Percentiles rank a stretch among this genome's conserved stretches.
Evolutionary conservation across 2,888 invertebrate species (phyloP).

Genomic region (Anoplius nigerrimus): DNA sequence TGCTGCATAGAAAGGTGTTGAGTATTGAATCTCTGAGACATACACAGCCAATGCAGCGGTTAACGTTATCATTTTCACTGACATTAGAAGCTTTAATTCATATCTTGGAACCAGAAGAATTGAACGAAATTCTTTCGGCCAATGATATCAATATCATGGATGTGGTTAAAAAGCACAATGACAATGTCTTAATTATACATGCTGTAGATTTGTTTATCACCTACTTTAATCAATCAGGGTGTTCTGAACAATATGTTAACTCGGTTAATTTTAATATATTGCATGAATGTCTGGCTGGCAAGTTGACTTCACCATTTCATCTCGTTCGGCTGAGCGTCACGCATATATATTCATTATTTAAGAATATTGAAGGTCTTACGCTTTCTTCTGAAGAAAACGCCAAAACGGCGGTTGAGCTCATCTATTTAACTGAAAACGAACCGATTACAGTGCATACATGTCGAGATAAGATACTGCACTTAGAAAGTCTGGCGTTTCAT

Average conservation of each 20-base stretch:
- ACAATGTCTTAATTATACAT: slow-evolving; percentile 59
- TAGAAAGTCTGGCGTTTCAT: slow-evolving; percentile 83
- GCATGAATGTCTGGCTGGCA: slow-evolving; percentile 43
- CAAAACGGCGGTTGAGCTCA: slow-evolving; percentile 57
- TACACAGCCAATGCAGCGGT: slow-evolving; percentile 36
- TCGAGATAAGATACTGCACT: slow-evolving; percentile 83
- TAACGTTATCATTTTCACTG: slow-evolving; percentile 76
- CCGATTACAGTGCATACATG: slow-evolving; percentile 86
- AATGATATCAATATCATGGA: slow-evolving; percentile 51
- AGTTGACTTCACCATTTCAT: slow-evolving; percentile 64
- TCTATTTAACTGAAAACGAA: slow-evolving; percentile 82
- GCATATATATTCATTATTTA: slow-evolving; percentile 86
- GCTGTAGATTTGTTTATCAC: slow-evolving; percentile 62
- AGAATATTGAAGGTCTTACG: slow-evolving; percentile 77
- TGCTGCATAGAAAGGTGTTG: slow-evolving; percentile 51
- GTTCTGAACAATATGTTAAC: slow-evolving; percentile 55
- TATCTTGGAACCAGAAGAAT: slow-evolving; percentile 76
- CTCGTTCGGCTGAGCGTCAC: slow-evolving; percentile 82
- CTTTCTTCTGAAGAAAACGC: slow-evolving; percentile 67
- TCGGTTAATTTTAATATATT: slow-evolving; percentile 52
- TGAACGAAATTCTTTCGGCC: slow-evolving; percentile 73
- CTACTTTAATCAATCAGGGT: slow-evolving; percentile 51
- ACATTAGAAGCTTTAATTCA: slow-evolving; percentile 80
- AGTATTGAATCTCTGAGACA: slow-evolving; percentile 17
- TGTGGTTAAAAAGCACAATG: slow-evolving; percentile 51